A percentile compares a stretch with the other conserved stretches of the same genome.
Conservation (phyloP, 2,113 vertebrate genomes). For the Notarius lentiginosus region DNA sequence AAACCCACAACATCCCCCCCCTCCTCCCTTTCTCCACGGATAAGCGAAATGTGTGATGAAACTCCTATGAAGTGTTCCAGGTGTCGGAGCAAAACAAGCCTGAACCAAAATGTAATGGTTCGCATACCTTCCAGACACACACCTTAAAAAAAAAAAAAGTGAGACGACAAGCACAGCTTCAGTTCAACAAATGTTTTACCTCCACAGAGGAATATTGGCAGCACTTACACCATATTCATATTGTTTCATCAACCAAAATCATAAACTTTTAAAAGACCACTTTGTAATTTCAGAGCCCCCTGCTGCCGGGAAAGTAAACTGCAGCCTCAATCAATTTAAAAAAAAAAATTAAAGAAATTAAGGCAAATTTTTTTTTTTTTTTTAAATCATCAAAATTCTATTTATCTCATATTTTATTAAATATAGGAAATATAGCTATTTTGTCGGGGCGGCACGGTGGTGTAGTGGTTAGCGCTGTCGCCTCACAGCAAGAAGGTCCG, state of each 20-base stretch:
- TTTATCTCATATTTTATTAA: too few relatives aligned
- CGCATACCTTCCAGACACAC: background rate
- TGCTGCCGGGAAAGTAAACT: background rate
- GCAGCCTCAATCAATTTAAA: background rate
- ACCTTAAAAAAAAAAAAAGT: background rate
- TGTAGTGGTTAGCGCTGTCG: too few relatives aligned
- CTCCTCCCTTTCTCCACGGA: background rate
- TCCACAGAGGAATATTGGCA: background rate
- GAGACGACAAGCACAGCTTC: background rate
- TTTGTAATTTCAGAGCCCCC: background rate
- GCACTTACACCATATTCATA: background rate
- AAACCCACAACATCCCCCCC: background rate
- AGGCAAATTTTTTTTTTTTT: too few relatives aligned
- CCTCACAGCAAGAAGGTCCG: too few relatives aligned
- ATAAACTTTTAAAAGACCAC: background rate
- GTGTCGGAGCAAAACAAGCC: constrained; percentile 3
- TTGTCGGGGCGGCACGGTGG: too few relatives aligned
- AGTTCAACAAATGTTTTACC: background rate
- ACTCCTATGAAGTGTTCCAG: background rate
- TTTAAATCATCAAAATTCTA: too few relatives aligned
- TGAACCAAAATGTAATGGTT: background rate
- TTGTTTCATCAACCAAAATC: background rate
- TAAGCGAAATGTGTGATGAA: background rate
- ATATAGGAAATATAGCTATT: too few relatives aligned
- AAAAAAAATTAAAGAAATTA: too few relatives aligned